Percentiles rank a stretch among this genome's conserved stretches.
phyloP scores from a whole-genome alignment of 2,888 invertebrate genomes.

The Erpobdella octoculata region DNA sequence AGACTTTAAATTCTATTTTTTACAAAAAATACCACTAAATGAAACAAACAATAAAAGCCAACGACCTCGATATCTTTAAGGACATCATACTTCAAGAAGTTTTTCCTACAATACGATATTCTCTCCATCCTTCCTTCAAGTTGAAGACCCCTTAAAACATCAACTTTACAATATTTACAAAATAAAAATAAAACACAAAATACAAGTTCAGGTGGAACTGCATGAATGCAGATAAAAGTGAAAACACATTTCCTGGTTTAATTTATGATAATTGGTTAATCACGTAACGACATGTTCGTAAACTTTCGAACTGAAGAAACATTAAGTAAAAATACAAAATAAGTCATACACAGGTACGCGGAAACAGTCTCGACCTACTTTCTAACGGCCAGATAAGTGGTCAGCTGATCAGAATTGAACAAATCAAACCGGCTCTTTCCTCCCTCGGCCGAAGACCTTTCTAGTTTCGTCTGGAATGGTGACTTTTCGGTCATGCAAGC shows the following conservation, averaged over 20 bases:
- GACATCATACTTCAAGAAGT: slow-evolving; percentile 14
- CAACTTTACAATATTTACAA: neutral
- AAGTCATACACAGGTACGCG: neutral
- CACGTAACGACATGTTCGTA: too few relatives aligned
- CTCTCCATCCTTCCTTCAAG: slow-evolving; percentile 6
- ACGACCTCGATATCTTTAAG: slow-evolving; percentile 22
- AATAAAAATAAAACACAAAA: neutral
- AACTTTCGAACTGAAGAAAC: too few relatives aligned
- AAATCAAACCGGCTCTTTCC: slow-evolving; percentile 43
- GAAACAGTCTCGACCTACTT: neutral
- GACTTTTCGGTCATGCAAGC: slow-evolving; percentile 50
- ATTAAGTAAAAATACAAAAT: too few relatives aligned
- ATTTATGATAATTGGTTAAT: too few relatives aligned
- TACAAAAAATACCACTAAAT: neutral
- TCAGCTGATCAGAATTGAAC: slow-evolving; percentile 46
- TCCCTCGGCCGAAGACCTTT: slow-evolving; percentile 40
- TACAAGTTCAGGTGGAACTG: too few relatives aligned
- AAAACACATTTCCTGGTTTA: too few relatives aligned
- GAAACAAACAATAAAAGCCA: neutral
- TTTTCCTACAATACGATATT: slow-evolving; percentile 16
- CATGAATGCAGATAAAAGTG: too few relatives aligned
- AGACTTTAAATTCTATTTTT: too few relatives aligned
- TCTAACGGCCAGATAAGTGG: neutral
- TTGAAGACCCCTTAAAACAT: neutral
- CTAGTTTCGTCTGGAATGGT: slow-evolving; percentile 47